Base-by-base conservation (phyloP, 23 tunicate genomes). In the Ascidia mentula region DNA sequence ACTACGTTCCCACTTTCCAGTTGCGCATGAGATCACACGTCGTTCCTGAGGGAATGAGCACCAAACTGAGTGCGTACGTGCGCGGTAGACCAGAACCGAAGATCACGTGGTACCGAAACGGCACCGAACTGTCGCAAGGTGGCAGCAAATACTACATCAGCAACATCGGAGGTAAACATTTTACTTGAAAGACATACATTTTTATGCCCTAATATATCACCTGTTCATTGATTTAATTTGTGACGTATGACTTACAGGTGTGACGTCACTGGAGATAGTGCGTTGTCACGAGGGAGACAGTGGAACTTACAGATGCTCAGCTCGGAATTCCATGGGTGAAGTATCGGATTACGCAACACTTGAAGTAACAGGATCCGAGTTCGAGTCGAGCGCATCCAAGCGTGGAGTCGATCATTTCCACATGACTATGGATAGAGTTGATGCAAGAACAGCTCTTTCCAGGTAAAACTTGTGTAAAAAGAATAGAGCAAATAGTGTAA, bases 61-160 rank as follows among this genome's bases (percentile, higher is more conserved):
- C 99, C 0, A 95, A 95, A 74, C 80, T 95, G 76, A 90, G 91
- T 36, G 91, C 96, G 7, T 95, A 74, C 38, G 96, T 95, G 33
- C 89, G 91, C 24, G 99, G 94, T 37, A 79, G 78, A 69, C 99
- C 99, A 45, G 92, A 87, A 75, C 99, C 99, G n/a, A 78, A 76
- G 37, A 79, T 95, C 79, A 95, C 87, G 42, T 95, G 99, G 99
- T 90, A 86, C 86, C 86, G 88, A 37, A 90, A 90, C 69, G 99
- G 92, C 24, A 75, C 75, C 6, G 89, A 89, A 74, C 59, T 95
- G 30, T 36, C 86, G 6, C 76, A 81, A 36, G 99, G 95, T 34
- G 96, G 96, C 39, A 77, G 76, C 24, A 95, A 95, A 80, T 90
- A 90, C 42, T 40, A 75, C 77, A 85, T 84, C 80, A 90, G 83